A percentile compares a stretch with the other conserved stretches of the same genome.
Conservation (phyloP, 1,140 invertebrate genomes). For the Drosophila insularis region DNA sequence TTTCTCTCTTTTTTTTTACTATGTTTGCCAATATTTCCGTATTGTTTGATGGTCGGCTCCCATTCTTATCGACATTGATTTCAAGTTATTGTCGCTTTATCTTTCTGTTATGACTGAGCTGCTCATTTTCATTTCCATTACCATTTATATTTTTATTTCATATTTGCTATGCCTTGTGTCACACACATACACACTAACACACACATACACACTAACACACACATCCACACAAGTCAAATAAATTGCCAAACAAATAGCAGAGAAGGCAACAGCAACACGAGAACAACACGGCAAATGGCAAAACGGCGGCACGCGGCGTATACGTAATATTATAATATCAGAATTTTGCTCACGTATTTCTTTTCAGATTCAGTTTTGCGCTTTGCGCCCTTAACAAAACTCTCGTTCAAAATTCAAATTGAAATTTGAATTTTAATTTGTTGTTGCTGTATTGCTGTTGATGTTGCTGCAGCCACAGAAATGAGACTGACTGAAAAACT, state of each 20-base stretch:
- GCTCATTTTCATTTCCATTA: conserved; percentile 60
- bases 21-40: conserved; percentile 41
- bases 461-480: conserved; percentile 63
- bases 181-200: not conserved
- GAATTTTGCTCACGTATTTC: conserved; percentile 37
- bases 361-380: not conserved
- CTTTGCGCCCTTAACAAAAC: not conserved
- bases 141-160: conserved; percentile 65
- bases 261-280: conserved; percentile 12
- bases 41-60: conserved; percentile 27
- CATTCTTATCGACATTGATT: conserved; percentile 38
- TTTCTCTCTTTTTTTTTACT: conserved; percentile 8
- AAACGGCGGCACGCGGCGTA: conserved; percentile 50
- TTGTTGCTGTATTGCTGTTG: conserved; percentile 34
- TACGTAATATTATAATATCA: conserved; percentile 34
- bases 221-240: conserved; percentile 46
- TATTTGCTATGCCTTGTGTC: conserved; percentile 62
- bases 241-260: conserved; percentile 43
- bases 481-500: conserved; percentile 56
- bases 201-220: not conserved
- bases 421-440: conserved; percentile 4
- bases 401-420: conserved; percentile 3
- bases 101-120: conserved; percentile 24
- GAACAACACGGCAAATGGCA: conserved; percentile 31
- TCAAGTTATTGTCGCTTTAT: conserved; percentile 35